Evolutionary conservation across 30 jellyfish, hydroid and myxozoan genomes (phyloP), one percentile per base, ranked within the genome.

Genomic region (Aurelia coerulea): DNA sequence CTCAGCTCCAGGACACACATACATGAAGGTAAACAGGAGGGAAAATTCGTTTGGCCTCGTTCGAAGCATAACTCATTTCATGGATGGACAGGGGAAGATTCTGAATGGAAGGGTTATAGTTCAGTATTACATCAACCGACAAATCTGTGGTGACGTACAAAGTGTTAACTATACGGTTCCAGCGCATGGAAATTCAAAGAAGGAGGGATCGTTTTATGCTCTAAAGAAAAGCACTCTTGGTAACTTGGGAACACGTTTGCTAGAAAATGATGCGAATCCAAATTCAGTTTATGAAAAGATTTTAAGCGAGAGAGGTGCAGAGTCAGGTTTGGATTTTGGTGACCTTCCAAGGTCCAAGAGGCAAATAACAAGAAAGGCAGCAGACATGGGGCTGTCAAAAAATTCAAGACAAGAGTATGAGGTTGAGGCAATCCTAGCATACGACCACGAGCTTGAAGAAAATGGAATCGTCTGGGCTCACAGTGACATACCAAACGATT

Each of bases 211-310:
- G 49, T 74, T 52, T 16, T 35, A 74, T 58, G 42, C 85, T 13
- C 54, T 74, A 17, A 74, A 74, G 75, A 74, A 51, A 74, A 74
- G 85, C 52, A 74, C 85, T 15, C 51, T 74, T 37, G 46, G 5
- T 4, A 17, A 51, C 19, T 14, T 74, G 4, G 54, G 75, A 52
- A 9, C 49, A 11, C 60, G 32, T 7, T 14, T 7, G 5, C 41
- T 23, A 65, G 33, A 70, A 3, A 59, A 59, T 11, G 4, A 29
- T 13, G 32, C 17, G 3, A 66, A 66, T 12, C 42, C 32, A 2
- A 66, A 15, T 66, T 18, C 14, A 3, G 51, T 3, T 2, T 66
- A 66, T 66, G 42, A 66, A 15, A 34, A 66, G 18, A 4, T 10
- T 12, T 12, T 66, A 13, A 13, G 37, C 32, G 42, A 23, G 5